Base-by-base conservation (phyloP, 2,888 invertebrate species). In the Colletes collaris region DNA sequence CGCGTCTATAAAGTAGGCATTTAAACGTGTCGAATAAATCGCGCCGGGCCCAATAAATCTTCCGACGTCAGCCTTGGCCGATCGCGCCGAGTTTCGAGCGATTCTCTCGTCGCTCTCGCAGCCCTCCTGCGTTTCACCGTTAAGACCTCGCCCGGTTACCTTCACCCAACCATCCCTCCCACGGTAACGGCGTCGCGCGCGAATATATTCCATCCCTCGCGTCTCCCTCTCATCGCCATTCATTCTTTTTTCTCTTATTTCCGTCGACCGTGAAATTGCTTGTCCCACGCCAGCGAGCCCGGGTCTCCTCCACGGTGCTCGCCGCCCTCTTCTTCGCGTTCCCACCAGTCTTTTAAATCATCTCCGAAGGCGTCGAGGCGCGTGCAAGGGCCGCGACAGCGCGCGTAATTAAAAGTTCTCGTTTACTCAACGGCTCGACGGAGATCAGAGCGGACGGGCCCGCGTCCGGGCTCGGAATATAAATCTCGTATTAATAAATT, bases 11-110 rank as follows among this genome's bases (percentile, higher is more conserved):
- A 90, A 90, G 88, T 88, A 87, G 87, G 89, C 88, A 89, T 90
- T 90, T 90, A 89, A 90, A 87, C 88, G 85, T 85, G 87, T 84
- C 90, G 85, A 90, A 90, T 90, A 90, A 90, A 90, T 90, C 89
- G 85, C 85, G 79, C 73, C 73, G 64, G 65, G 64, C 76, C 76
- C 86, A 79, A 87, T 90, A 90, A 90, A 90, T 90, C 90, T 87
- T 83, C 63, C 79, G 53, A 65, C 76, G 68, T 82, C 86, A 82
- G 82, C 78, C 75, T 27, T 74, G 75, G 67, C 70, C 84, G 85
- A 89, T 86, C 87, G 87, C 60, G 53, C 59, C 72, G 60, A 81
- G 66, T 76, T 70, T 60, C 71, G 35, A 19, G 40, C 68, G 66
- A 75, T 62, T 72, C 77, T 62, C 70, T 67, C 40, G 63, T 8